phyloP scores from a whole-genome alignment of 2,888 invertebrate genomes.

The Neoscelio sp. region DNA sequence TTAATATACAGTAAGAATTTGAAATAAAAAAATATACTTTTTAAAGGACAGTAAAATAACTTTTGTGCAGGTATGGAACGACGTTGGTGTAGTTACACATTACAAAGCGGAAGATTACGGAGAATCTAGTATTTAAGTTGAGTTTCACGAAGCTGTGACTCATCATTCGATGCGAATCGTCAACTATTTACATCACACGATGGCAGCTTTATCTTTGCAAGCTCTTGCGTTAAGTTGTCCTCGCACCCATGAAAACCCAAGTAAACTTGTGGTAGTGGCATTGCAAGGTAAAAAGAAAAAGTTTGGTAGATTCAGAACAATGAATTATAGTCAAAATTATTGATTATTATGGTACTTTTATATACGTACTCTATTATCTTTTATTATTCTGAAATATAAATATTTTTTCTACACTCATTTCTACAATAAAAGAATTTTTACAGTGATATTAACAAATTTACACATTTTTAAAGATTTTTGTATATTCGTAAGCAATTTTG shows the following conservation, averaged over 20 bases:
- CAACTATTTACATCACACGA: slow-evolving; percentile 93
- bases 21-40: slow-evolving; percentile 12
- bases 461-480: too few relatives aligned
- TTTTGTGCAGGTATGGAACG: slow-evolving; percentile 97
- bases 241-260: slow-evolving; percentile 85
- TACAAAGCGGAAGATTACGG: slow-evolving; percentile 89
- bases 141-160: slow-evolving; percentile 95
- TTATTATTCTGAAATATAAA: too few relatives aligned
- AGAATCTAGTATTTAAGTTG: slow-evolving; percentile 92
- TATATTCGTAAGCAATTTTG: too few relatives aligned
- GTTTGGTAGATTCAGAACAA: too few relatives aligned
- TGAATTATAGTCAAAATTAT: too few relatives aligned
- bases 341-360: too few relatives aligned
- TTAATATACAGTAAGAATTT: too few relatives aligned
- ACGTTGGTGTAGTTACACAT: slow-evolving; percentile 94
- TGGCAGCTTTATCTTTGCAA: slow-evolving; percentile 93
- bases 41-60: neutral
- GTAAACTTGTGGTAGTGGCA: slow-evolving; percentile 83
- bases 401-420: too few relatives aligned
- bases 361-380: too few relatives aligned
- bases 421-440: too few relatives aligned
- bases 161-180: slow-evolving; percentile 96
- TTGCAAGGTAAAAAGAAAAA: slow-evolving; percentile 79
- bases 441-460: too few relatives aligned
- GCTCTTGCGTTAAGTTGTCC: slow-evolving; percentile 91